These are phyloP conservation scores for Astreopora myriophthalma DNA, from an alignment of 64 coral and sea anemone genomes.

Conservation along the genomic window DNA sequence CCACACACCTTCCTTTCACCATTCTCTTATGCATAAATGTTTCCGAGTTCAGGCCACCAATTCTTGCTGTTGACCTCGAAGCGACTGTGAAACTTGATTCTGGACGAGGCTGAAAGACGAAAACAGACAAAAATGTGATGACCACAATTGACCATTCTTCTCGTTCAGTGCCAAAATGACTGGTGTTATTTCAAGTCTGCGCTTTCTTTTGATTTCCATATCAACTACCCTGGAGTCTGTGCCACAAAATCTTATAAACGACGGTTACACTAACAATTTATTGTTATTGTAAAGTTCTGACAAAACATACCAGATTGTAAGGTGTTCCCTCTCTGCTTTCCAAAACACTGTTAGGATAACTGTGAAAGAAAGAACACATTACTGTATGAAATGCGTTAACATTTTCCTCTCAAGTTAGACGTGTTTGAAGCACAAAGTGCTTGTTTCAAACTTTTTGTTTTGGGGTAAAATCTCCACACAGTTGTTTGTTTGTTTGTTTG, in stretches of 20 bases:
- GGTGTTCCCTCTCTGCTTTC: constrained; percentile 91
- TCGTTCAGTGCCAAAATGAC: background rate
- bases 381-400: background rate
- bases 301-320: constrained; percentile 59
- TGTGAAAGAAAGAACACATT: background rate
- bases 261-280: too few species aligned
- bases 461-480: too few species aligned
- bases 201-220: too few species aligned
- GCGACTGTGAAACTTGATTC: constrained; percentile 79
- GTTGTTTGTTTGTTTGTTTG: too few species aligned
- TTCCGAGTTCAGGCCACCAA: constrained; percentile 63
- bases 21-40: constrained; percentile 64
- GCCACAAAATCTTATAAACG: too few species aligned
- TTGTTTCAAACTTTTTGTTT: too few species aligned
- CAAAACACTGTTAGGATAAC: constrained; percentile 46
- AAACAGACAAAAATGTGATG: background rate
- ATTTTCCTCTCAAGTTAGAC: too few species aligned
- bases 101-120: constrained; percentile 50
- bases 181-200: too few species aligned
- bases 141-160: background rate
- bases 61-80: constrained; percentile 49
- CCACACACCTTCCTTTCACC: constrained; percentile 44
- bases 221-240: too few species aligned
- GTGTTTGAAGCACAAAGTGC: too few species aligned
- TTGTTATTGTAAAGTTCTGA: background rate